Conservation (phyloP, 2,888 invertebrate genomes). For the Salticus scenicus region DNA sequence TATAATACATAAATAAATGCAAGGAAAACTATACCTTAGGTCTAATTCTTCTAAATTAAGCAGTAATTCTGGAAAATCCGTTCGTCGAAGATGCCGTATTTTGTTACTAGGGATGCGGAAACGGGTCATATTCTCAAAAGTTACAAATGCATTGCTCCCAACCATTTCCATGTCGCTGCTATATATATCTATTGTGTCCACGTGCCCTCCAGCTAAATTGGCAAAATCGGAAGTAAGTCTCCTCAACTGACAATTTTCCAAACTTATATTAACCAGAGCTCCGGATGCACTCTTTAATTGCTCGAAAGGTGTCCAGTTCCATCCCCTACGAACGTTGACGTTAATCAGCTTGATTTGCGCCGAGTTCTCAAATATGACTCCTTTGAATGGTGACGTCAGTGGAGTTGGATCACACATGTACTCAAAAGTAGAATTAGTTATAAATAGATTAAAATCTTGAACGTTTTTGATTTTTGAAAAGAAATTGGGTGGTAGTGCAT, state of each 20-base stretch:
- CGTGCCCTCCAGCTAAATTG: not conserved
- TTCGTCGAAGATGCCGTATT: slow-evolving; percentile 21
- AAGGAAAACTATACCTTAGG: slow-evolving; percentile 27
- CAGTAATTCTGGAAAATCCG: slow-evolving; percentile 18
- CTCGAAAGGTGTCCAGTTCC: slow-evolving; percentile 46
- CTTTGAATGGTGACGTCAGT: slow-evolving; percentile 37
- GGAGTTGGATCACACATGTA: slow-evolving; percentile 52
- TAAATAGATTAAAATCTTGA: slow-evolving; percentile 20
- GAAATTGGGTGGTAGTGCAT: slow-evolving; percentile 38
- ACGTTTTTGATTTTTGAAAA: slow-evolving; percentile 25
- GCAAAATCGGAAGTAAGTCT: slow-evolving; percentile 45
- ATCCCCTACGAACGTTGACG: slow-evolving; percentile 19
- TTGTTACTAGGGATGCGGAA: slow-evolving; percentile 38
- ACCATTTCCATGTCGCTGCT: slow-evolving; percentile 46
- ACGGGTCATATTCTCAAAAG: slow-evolving; percentile 21
- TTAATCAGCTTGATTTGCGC: slow-evolving; percentile 16
- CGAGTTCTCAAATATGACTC: slow-evolving; percentile 10
- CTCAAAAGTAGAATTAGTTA: slow-evolving; percentile 48
- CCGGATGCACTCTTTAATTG: not conserved
- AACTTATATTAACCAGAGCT: not conserved
- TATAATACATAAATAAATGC: no score
- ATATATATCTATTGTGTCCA: not conserved
- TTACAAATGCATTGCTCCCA: slow-evolving; percentile 39
- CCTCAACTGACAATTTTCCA: slow-evolving; percentile 30
- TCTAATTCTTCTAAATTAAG: slow-evolving; percentile 34